Evolutionary conservation across 2,797 vertebrate species (phyloP).

Genomic region (Sparus aurata): DNA sequence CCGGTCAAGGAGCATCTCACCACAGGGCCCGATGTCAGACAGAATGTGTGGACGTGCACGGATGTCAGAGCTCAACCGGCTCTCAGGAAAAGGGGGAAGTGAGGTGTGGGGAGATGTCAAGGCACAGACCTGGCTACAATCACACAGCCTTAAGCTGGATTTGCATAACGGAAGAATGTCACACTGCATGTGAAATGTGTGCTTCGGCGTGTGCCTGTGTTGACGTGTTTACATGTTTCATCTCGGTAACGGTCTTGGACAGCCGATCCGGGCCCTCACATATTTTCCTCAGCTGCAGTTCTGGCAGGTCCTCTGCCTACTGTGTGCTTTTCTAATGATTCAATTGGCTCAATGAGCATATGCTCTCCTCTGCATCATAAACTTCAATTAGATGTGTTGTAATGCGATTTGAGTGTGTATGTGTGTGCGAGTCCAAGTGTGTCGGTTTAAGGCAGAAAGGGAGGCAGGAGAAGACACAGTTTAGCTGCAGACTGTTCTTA

Average conservation of each 20-base stretch:
- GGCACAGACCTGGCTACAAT: conserved; percentile 48
- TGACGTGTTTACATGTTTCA: conserved; percentile 48
- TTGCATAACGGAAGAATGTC: conserved; percentile 55
- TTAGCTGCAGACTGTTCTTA: neutral
- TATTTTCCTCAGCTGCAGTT: conserved; percentile 78
- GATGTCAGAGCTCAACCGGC: conserved; percentile 64
- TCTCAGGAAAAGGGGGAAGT: conserved; percentile 32
- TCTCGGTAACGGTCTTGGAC: conserved; percentile 53
- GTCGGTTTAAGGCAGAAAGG: conserved; percentile 18
- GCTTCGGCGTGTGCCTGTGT: conserved; percentile 38
- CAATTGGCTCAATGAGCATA: conserved; percentile 88
- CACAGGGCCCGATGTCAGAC: conserved; percentile 76
- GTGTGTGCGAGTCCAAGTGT: conserved; percentile 42
- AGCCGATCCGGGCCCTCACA: conserved; percentile 60
- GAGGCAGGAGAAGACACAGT: conserved; percentile 8
- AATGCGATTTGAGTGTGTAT: conserved; percentile 80
- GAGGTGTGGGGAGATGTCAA: conserved; percentile 40
- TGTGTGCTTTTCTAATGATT: conserved; percentile 86
- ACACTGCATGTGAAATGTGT: conserved; percentile 33
- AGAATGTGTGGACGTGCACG: conserved; percentile 64
- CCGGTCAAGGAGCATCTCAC: conserved; percentile 80
- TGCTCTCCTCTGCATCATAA: conserved; percentile 84
- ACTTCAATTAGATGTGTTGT: conserved; percentile 85
- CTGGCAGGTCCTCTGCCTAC: conserved; percentile 82
- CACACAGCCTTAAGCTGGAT: conserved; percentile 30